These are phyloP conservation scores for Chelon auratus DNA, from an alignment of 2,797 vertebrate genomes.

Conservation along the genomic window DNA sequence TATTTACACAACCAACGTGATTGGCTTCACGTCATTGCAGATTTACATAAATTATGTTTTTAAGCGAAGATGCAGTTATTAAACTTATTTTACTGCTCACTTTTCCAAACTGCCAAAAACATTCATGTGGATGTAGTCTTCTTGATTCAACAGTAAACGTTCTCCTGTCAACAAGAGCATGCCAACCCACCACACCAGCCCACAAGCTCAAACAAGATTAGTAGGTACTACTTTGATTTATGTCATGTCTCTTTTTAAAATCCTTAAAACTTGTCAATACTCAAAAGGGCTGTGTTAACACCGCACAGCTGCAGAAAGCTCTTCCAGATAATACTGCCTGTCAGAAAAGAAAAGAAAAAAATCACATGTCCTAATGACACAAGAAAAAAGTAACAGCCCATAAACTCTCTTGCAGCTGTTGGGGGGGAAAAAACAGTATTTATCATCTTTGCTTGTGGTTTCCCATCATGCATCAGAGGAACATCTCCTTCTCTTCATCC, in stretches of 20 bases:
- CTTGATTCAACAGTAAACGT: constrained; percentile 4
- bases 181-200: constrained; percentile 16
- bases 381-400: constrained; percentile 17
- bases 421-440: constrained; percentile 2
- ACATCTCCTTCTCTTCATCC: constrained; percentile 31
- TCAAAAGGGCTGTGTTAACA: constrained; percentile 17
- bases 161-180: constrained; percentile 4
- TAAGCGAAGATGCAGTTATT: too few species aligned
- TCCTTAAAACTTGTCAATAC: constrained; percentile 29
- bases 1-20: too few species aligned
- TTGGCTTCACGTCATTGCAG: too few species aligned
- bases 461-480: constrained; percentile 44
- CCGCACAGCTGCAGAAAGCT: constrained; percentile 29
- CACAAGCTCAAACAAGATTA: constrained; percentile 24
- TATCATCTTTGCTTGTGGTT: constrained; percentile 52
- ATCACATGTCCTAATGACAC: constrained; percentile 23
- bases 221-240: constrained; percentile 40
- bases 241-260: constrained; percentile 38
- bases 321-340: constrained; percentile 17
- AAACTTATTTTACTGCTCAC: too few species aligned
- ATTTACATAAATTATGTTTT: too few species aligned
- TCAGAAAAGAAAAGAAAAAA: constrained; percentile 1
- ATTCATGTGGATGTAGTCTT: neutral
- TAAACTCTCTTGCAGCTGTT: constrained; percentile 20
- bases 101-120: neutral